Conservation (phyloP, 2,888 invertebrate genomes). For the Lasioglossum lativentre region DNA sequence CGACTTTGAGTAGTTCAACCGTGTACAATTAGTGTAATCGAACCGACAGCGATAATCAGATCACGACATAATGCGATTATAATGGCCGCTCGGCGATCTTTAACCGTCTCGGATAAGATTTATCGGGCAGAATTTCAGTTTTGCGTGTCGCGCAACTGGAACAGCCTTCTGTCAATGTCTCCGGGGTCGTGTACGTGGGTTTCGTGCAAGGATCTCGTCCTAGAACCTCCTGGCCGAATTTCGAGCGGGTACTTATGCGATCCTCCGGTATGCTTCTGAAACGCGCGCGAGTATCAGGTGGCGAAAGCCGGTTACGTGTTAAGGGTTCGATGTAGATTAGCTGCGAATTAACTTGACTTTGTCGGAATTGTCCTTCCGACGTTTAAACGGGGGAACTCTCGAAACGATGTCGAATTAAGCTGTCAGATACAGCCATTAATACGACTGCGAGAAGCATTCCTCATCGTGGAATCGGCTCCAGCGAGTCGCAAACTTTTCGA, state of each 20-base stretch:
- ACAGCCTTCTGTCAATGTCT: constrained; percentile 51
- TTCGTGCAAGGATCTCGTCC: constrained; percentile 32
- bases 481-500: constrained; percentile 11
- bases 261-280: not conserved
- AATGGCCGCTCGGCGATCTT: not conserved
- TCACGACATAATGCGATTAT: constrained; percentile 4
- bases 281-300: not conserved
- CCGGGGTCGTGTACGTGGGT: not conserved
- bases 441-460: constrained; percentile 17
- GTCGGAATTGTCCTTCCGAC: constrained; percentile 48
- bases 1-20: not conserved
- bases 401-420: constrained; percentile 49
- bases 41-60: not conserved
- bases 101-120: constrained; percentile 40
- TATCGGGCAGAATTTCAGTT: constrained; percentile 55
- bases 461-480: not conserved
- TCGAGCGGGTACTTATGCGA: not conserved
- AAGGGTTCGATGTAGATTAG: constrained; percentile 50
- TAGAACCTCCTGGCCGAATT: constrained; percentile 23
- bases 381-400: constrained; percentile 37
- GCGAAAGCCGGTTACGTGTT: constrained; percentile 6
- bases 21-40: not conserved
- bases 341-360: constrained; percentile 60
- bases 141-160: constrained; percentile 52
- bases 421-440: constrained; percentile 35